Conservation (phyloP, 2,113 vertebrate species). For the Loxodonta africana region DNA sequence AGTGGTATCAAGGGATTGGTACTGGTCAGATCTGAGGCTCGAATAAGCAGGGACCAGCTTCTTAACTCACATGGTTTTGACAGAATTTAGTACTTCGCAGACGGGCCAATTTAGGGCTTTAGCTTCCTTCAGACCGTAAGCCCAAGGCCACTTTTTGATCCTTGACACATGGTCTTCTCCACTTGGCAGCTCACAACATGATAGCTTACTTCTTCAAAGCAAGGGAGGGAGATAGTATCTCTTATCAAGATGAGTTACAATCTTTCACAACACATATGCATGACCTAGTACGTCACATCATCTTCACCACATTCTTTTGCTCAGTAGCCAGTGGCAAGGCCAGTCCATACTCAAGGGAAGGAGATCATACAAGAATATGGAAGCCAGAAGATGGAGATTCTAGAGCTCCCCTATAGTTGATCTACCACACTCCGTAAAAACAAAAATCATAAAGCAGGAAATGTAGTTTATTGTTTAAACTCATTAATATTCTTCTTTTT, state of each 20-base stretch:
- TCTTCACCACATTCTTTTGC: not conserved
- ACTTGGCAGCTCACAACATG: too few relatives aligned
- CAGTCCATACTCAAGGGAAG: not conserved
- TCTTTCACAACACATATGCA: not conserved
- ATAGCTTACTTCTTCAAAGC: too few relatives aligned
- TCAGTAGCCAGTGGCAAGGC: not conserved
- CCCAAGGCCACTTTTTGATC: not conserved
- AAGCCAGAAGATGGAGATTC: not conserved
- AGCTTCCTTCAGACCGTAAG: not conserved
- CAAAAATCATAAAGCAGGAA: not conserved
- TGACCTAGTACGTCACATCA: not conserved
- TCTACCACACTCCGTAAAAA: not conserved
- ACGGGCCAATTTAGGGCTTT: not conserved
- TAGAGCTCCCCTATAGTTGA: not conserved
- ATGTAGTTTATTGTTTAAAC: slow-evolving; percentile 5
- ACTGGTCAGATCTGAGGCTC: too few relatives aligned
- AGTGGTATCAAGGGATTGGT: too few relatives aligned
- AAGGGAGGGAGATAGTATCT: too few relatives aligned
- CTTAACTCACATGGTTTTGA: not conserved
- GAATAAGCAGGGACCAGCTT: not conserved
- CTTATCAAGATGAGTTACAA: too few relatives aligned
- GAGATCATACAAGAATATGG: not conserved
- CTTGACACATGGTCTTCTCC: not conserved
- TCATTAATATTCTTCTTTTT: not conserved
- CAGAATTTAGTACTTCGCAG: not conserved